Percentiles rank a stretch among this genome's conserved stretches.
These are phyloP conservation scores for Sciurus niger DNA, from an alignment of 2,113 vertebrate species.

Conservation along the genomic window DNA sequence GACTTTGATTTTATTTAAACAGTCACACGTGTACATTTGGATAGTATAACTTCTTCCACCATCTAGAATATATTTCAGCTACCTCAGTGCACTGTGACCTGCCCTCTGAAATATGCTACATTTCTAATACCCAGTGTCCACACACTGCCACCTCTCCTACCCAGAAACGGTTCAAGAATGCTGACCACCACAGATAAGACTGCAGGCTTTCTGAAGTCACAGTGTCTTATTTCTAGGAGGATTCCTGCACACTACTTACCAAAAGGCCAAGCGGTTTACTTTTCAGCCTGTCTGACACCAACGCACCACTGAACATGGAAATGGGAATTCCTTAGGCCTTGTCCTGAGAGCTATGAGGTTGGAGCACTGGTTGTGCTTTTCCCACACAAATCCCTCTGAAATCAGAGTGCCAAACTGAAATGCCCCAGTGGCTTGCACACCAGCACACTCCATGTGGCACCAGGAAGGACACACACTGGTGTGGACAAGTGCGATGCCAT, in stretches of 20 bases:
- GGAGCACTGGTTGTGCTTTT: background rate
- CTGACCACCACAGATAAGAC: background rate
- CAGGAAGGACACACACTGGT: too few species aligned
- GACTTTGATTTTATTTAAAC: too few species aligned
- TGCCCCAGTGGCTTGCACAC: too few species aligned
- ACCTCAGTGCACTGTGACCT: background rate
- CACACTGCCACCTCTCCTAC: background rate
- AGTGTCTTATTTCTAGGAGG: too few species aligned
- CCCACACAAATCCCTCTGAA: background rate
- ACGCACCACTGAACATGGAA: background rate
- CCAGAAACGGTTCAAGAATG: background rate
- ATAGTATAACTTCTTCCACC: background rate
- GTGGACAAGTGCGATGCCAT: too few species aligned
- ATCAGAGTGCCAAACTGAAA: background rate
- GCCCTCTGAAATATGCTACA: background rate
- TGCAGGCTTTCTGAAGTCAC: background rate
- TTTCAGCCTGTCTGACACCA: background rate
- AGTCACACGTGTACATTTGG: accelerated
- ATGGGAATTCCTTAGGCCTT: background rate
- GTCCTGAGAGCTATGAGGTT: background rate
- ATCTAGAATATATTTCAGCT: background rate
- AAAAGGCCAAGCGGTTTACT: background rate
- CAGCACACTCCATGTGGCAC: too few species aligned
- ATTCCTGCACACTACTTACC: too few species aligned
- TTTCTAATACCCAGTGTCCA: too few species aligned